Conservation (phyloP, 2,797 vertebrate species). For the Lerista edwardsae region DNA sequence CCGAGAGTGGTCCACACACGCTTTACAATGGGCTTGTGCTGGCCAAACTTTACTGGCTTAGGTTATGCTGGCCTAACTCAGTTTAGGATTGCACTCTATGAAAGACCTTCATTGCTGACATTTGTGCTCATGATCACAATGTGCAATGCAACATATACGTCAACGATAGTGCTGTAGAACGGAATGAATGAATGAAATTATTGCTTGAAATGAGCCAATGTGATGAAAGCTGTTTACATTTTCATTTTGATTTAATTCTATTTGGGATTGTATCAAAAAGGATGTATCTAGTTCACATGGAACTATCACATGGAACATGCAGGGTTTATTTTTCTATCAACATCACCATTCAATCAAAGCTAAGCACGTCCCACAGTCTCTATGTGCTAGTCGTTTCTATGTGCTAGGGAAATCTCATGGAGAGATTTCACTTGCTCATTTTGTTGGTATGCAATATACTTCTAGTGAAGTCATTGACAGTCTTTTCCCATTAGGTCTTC, state of each 20-base stretch:
- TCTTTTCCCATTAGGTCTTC: constrained; percentile 2
- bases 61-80: no score
- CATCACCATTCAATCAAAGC: neutral
- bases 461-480: neutral
- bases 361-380: neutral
- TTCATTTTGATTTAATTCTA: neutral
- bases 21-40: no score
- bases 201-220: neutral
- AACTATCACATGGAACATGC: neutral
- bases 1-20: no score
- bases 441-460: neutral
- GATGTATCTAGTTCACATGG: neutral
- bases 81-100: no score
- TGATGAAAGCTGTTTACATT: neutral
- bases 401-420: neutral
- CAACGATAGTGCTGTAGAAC: no score
- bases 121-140: neutral
- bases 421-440: neutral
- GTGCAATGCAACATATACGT: neutral
- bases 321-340: neutral
- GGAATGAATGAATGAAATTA: neutral
- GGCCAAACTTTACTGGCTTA: no score
- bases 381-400: no score
- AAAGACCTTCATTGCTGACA: no score
- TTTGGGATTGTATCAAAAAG: neutral